A percentile compares a stretch with the other conserved stretches of the same genome.
Evolutionary conservation across 2,797 vertebrate species (phyloP).

Genomic region (Myoxocephalus aenaeus): DNA sequence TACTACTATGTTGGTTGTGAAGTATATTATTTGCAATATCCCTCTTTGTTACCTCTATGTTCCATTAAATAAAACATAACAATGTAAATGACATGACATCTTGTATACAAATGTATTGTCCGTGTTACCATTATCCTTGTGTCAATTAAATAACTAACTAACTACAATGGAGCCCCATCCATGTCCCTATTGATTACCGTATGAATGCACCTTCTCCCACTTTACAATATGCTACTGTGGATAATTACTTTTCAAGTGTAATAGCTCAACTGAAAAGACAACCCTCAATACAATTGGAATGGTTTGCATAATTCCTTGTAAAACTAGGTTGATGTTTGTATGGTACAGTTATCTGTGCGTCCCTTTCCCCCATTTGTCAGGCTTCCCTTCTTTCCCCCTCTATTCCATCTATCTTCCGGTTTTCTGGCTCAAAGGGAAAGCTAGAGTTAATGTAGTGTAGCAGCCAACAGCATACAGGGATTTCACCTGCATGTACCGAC

Average conservation of each 20-base stretch:
- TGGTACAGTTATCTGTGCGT: slow-evolving; percentile 19
- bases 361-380: slow-evolving; percentile 27
- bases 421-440: slow-evolving; percentile 60
- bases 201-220: not conserved
- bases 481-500: slow-evolving; percentile 67
- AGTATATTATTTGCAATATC: not conserved
- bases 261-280: slow-evolving; percentile 29
- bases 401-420: slow-evolving; percentile 48
- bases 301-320: slow-evolving; percentile 27
- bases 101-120: not conserved
- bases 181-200: not conserved
- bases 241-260: slow-evolving; percentile 29
- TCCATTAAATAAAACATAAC: not conserved
- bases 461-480: slow-evolving; percentile 62
- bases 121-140: not conserved
- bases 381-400: slow-evolving; percentile 12
- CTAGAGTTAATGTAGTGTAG: slow-evolving; percentile 74
- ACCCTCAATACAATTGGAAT: slow-evolving; percentile 30
- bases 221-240: not conserved
- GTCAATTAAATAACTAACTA: not conserved
- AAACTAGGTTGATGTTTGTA: slow-evolving; percentile 33
- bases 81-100: not conserved
- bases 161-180: not conserved
- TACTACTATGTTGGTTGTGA: not conserved
- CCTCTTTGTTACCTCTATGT: not conserved